Conservation (phyloP, 92 coral and sea anemone species). For the Parazoanthus darwini region DNA sequence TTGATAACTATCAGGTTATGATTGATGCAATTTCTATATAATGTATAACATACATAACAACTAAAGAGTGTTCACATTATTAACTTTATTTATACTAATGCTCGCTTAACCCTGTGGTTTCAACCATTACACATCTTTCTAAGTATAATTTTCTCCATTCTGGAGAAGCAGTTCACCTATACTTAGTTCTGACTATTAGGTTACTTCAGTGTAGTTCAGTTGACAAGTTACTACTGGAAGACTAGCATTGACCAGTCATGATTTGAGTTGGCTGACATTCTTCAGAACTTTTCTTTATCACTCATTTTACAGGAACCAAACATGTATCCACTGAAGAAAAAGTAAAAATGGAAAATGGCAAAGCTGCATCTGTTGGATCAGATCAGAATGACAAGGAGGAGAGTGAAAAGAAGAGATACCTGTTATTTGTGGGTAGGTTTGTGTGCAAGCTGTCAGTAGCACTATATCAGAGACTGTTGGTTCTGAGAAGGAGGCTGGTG, state of each 20-base stretch:
- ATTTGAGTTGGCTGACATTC: neutral
- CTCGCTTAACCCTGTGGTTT: no score
- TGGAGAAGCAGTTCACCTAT: no score
- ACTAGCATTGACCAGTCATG: neutral
- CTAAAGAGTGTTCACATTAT: no score
- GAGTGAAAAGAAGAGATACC: conserved; percentile 49
- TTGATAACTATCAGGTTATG: no score
- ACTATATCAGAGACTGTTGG: neutral
- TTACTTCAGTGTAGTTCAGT: no score
- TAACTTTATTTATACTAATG: no score
- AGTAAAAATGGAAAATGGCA: neutral
- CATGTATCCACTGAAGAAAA: neutral
- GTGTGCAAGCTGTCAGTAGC: neutral
- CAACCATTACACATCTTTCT: no score
- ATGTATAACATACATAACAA: no score
- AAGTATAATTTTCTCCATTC: no score
- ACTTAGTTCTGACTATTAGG: no score
- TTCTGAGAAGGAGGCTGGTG: neutral
- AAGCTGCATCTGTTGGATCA: neutral
- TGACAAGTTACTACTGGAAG: no score
- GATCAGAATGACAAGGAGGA: neutral
- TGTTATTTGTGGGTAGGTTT: conserved; percentile 58
- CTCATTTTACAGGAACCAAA: neutral
- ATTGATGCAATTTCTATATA: no score
- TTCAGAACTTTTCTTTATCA: neutral